Base-by-base conservation (phyloP, 2,888 invertebrate genomes). In the Phorcus lineatus region DNA sequence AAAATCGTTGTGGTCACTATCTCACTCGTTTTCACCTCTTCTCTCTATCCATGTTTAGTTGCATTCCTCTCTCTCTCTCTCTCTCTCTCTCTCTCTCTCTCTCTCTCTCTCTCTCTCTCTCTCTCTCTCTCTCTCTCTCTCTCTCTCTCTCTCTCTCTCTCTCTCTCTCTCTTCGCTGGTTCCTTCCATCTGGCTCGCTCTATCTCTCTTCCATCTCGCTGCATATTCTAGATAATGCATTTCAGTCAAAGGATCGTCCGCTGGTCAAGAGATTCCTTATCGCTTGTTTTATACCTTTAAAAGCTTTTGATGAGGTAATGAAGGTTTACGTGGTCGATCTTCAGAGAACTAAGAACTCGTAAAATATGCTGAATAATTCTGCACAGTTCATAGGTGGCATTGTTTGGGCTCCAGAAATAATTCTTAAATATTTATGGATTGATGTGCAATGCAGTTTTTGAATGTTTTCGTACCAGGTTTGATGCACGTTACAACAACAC, bases 261-360 rank as follows among this genome's bases (percentile, higher is more conserved):
- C 52, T 54, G 24, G 47, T 67, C 28, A 28, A 9, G 47, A 22
- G 28, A 53, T 53, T 52, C 53, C 28, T 67, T 67, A 54, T 67
- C 67, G 24, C 47, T 53, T 36, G 19, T 67, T 55, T 31, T 62
- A 77, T 40, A 11, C 62, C 40, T 62, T 40, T 57, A 77, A n/a
- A 22, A 62, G 77, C 17, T 70, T 70, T 70, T 70, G 70, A 70
- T 70, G 70, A 70, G 70, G 40, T 70, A 70, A 70, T 70, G 36
- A 40, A 70, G 19, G 13, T 40, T 0, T 4, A 13, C 11, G 70
- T 36, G 6, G 47, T 47, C 47, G 1, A 47, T 47, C 47, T 13
- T 11, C 47, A 11, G 47, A 47, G 47, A 47, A 47, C 11, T 13
- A 11, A 47, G 13, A 47, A 47, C 47, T 47, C 47, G 47, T 47